Percentiles rank a stretch among this genome's conserved stretches.
phyloP scores from a whole-genome alignment of 2,888 invertebrate genomes.

The Steinernema scapterisci region DNA sequence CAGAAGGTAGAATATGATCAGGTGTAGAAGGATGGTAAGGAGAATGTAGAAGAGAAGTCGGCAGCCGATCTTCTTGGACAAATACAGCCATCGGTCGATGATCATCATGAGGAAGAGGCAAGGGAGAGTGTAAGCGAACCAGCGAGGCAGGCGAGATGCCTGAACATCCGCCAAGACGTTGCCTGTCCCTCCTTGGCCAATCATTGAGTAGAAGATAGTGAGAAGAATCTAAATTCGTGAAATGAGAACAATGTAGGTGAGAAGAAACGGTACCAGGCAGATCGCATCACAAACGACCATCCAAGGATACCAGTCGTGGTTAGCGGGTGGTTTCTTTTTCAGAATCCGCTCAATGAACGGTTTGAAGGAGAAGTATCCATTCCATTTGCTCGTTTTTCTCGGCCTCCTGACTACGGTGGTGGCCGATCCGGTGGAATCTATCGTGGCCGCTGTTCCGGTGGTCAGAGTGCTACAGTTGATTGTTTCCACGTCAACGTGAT shows the following conservation, averaged over 20 bases:
- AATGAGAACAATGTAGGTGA: no score
- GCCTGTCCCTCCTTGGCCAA: constrained; percentile 26
- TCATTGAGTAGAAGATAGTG: constrained; percentile 32
- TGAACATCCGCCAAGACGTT: constrained; percentile 23
- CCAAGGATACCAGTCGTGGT: constrained; percentile 30
- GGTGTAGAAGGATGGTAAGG: constrained; percentile 21
- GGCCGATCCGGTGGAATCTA: background rate
- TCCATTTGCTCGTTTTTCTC: constrained; percentile 9
- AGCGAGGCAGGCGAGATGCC: constrained; percentile 22
- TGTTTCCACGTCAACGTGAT: constrained; percentile 6
- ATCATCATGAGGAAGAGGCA: constrained; percentile 30
- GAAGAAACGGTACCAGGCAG: constrained; percentile 3
- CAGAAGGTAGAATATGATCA: constrained; percentile 31
- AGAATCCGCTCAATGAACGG: constrained; percentile 22
- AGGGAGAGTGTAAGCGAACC: constrained; percentile 31
- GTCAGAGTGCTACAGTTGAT: constrained; percentile 20
- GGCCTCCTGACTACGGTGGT: constrained; percentile 24
- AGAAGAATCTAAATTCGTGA: background rate
- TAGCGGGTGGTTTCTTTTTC: constrained; percentile 13
- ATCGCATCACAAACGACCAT: constrained; percentile 29
- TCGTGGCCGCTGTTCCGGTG: background rate
- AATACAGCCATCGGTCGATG: constrained; percentile 28
- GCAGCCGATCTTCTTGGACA: constrained; percentile 30
- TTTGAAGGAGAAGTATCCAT: constrained; percentile 24
- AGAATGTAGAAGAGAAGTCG: constrained; percentile 28